Conservation (phyloP, 2,797 vertebrate species). For the Adelosebastes latens region DNA sequence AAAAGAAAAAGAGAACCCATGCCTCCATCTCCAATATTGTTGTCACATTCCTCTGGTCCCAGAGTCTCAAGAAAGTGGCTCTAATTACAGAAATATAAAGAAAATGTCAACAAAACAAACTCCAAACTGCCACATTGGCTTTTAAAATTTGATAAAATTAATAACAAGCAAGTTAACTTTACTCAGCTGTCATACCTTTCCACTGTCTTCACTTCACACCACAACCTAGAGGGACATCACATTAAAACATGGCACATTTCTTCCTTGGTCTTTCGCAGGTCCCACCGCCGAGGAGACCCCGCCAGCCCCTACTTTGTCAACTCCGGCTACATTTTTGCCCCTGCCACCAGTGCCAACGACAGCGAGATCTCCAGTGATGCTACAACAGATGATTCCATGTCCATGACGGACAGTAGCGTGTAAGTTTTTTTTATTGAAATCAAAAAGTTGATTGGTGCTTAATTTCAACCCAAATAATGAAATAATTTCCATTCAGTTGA, state of each 20-base stretch:
- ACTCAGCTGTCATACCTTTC: neutral
- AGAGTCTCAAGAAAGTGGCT: slow-evolving; percentile 72
- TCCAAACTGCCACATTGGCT: slow-evolving; percentile 2
- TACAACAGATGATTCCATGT: slow-evolving; percentile 95
- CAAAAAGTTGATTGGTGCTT: neutral
- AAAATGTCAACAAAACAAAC: slow-evolving; percentile 40
- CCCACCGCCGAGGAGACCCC: slow-evolving; percentile 88
- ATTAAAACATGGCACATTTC: neutral
- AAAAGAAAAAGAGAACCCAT: slow-evolving; percentile 34
- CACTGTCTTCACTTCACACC: neutral
- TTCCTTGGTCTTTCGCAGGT: slow-evolving; percentile 75
- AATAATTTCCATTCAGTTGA: slow-evolving; percentile 26
- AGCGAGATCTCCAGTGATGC: slow-evolving; percentile 97
- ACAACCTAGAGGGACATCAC: neutral
- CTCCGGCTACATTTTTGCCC: slow-evolving; percentile 92
- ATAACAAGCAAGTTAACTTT: neutral
- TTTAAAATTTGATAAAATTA: neutral
- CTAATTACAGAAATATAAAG: slow-evolving; percentile 75
- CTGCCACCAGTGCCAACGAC: slow-evolving; percentile 94
- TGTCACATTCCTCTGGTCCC: slow-evolving; percentile 75
- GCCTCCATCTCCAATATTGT: slow-evolving; percentile 44
- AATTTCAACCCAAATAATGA: slow-evolving; percentile 9
- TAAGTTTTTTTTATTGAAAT: slow-evolving; percentile 80
- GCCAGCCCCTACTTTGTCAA: slow-evolving; percentile 92
- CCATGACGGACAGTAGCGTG: slow-evolving; percentile 97